Evolutionary conservation across 2,113 vertebrate species (phyloP).

Genomic region (Sphyrna mokarran): DNA sequence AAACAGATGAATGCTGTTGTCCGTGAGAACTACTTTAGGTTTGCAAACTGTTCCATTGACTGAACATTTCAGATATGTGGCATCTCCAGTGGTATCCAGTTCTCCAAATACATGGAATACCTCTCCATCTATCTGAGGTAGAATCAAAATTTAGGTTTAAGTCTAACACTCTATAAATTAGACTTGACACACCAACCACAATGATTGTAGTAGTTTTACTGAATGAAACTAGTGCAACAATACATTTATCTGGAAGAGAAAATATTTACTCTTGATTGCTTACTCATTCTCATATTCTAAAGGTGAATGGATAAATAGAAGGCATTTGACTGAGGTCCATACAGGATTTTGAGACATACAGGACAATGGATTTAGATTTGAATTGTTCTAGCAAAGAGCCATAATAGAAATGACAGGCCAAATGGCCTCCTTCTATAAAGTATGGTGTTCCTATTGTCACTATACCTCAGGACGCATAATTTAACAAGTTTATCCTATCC

Average conservation of each 20-base stretch:
- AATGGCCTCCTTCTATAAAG: background rate
- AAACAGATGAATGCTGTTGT: slow-evolving; percentile 78
- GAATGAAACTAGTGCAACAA: background rate
- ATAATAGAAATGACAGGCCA: background rate
- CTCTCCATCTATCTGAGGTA: slow-evolving; percentile 67
- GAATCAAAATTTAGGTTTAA: background rate
- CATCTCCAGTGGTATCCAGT: slow-evolving; percentile 57
- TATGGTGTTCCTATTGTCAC: background rate
- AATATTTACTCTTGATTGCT: background rate
- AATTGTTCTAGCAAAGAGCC: background rate
- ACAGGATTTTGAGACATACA: background rate
- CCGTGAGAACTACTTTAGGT: slow-evolving; percentile 74
- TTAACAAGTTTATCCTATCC: background rate
- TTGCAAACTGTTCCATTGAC: slow-evolving; percentile 69
- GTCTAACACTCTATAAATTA: background rate
- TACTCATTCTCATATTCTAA: background rate
- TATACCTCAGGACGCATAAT: background rate
- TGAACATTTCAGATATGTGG: slow-evolving; percentile 69
- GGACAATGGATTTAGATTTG: background rate
- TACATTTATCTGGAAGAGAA: background rate
- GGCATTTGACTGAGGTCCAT: background rate
- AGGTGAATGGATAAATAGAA: background rate
- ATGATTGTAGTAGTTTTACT: background rate
- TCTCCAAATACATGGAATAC: slow-evolving; percentile 67
- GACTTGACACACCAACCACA: background rate